Evolutionary conservation across 2,113 vertebrate species (phyloP), one percentile per base, ranked within the genome.

Genomic region (Pelecanoides urinatrix): DNA sequence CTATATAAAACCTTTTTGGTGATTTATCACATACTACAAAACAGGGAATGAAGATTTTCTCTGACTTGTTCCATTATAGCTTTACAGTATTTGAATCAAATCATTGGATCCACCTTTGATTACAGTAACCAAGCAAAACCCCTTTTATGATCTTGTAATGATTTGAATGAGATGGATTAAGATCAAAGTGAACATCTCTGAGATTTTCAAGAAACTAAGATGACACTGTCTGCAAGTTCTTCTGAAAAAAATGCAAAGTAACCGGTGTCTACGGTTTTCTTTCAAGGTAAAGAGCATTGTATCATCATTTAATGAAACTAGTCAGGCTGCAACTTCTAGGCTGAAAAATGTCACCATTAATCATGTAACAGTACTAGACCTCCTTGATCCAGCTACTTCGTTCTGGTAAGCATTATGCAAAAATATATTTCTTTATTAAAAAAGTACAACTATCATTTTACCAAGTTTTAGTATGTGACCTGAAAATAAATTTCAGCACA

Each of bases 31-130:
- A 7, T 21, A n/a, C 96, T 98, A 98, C 21, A 97, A 98, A 62
- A 99, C 44, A 9, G 98, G 98, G 17, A 99, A 95, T 5, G 94
- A 98, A 11, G 98, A 98, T 8, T 90, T 99, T 90, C 98, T 99
- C 98, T 98, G 6, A 99, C 65, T 30, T 96, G 76, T 80, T 99
- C 98, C 83, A 98, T 99, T 90, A 98, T 80, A 80, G 98, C 99
- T 65, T 99, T 98, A 91, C 81, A 97, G 96, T 97, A 36, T 50
- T 88, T 71, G 36, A 63, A 53, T 7, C 2, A 1, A 5, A 63
- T 29, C 66, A 30, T 15, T 49, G 10, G 36, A 44, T 58, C 17
- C 16, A 44, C 38, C 15, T 67, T 47, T 38, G 20, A 59, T 19
- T 53, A 32, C 19, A 78, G 52, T 25, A 70, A 50, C 7, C 11